Conservation (phyloP, 2,797 vertebrate species). For the Phoxinus dragarum region DNA sequence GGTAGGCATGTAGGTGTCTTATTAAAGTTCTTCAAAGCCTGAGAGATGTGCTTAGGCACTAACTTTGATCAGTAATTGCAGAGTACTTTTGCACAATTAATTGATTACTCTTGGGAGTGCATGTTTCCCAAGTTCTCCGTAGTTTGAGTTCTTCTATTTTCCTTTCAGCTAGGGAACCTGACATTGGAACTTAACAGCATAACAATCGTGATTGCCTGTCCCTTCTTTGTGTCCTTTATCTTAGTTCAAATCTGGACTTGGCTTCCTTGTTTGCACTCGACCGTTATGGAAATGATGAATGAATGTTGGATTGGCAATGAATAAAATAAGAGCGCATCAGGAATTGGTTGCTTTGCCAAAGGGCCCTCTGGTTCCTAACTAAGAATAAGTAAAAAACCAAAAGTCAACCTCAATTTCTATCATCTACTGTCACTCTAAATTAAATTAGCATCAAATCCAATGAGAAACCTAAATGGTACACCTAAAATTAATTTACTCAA, state of each 20-base stretch:
- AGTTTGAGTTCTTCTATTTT: constrained; percentile 27
- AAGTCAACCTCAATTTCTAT: neutral
- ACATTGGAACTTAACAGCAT: constrained; percentile 60
- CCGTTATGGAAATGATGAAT: constrained; percentile 29
- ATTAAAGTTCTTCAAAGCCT: constrained; percentile 78
- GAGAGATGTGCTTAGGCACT: constrained; percentile 70
- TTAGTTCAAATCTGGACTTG: constrained; percentile 12
- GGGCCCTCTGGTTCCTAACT: constrained; percentile 2
- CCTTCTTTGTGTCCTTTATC: constrained; percentile 14
- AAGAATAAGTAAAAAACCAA: neutral
- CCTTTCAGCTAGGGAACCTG: constrained; percentile 18
- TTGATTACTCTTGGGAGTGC: constrained; percentile 74
- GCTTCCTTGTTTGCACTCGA: constrained; percentile 20
- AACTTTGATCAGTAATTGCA: constrained; percentile 78
- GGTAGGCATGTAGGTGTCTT: constrained; percentile 74
- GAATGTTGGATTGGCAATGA: constrained; percentile 16
- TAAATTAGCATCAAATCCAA: neutral
- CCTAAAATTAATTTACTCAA: neutral
- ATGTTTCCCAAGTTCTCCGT: constrained; percentile 46
- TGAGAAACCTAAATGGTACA: neutral
- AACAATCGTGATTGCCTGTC: constrained; percentile 22
- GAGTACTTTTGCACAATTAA: constrained; percentile 77
- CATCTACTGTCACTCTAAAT: neutral
- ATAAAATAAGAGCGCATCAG: constrained; percentile 24
- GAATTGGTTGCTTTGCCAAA: constrained; percentile 25